phyloP scores from a whole-genome alignment of 2,797 vertebrate genomes.

The Sebastes matsubarae region DNA sequence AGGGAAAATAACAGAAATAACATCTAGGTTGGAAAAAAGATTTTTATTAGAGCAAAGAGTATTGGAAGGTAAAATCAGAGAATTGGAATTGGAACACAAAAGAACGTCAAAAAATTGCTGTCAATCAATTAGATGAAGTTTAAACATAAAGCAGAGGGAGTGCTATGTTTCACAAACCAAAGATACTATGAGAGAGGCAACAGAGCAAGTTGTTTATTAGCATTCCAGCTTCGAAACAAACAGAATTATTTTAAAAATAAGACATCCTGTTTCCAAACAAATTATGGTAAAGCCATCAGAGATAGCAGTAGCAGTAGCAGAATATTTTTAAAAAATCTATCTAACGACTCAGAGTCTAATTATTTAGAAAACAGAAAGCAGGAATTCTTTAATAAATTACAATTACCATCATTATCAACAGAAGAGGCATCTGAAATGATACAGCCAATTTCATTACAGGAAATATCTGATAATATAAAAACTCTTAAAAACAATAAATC shows the following conservation, averaged over 20 bases:
- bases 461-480: neutral
- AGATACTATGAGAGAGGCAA: slow-evolving; percentile 36
- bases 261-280: neutral
- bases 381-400: neutral
- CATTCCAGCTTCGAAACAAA: neutral
- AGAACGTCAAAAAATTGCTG: neutral
- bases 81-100: neutral
- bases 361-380: neutral
- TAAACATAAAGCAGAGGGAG: slow-evolving; percentile 19
- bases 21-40: neutral
- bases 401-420: neutral
- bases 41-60: neutral
- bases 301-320: slow-evolving; percentile 1
- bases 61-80: neutral
- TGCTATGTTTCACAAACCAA: neutral
- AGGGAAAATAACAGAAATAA: slow-evolving; percentile 22
- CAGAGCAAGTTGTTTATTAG: neutral
- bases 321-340: slow-evolving; percentile 6
- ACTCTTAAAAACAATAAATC: neutral
- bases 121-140: neutral
- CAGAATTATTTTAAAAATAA: slow-evolving; percentile 11
- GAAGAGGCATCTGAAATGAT: slow-evolving; percentile 6
- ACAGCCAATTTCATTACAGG: neutral
- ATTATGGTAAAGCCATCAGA: neutral
- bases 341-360: neutral